A percentile compares a stretch with the other conserved stretches of the same genome.
Conservation (phyloP, 1,140 invertebrate genomes). For the Zaprionus kolodkinae region DNA sequence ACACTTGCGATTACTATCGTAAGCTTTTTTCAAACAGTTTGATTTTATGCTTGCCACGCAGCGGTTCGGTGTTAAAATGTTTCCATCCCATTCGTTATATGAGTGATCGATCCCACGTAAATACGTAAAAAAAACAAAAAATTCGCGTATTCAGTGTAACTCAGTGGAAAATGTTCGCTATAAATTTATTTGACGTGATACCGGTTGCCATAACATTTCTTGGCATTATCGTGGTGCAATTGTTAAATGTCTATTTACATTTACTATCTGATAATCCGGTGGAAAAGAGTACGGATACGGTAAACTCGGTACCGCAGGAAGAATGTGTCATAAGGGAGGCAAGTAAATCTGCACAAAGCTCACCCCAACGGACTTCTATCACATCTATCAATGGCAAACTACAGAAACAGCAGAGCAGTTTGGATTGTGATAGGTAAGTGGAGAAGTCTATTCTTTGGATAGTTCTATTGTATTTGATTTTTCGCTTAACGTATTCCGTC, state of each 20-base stretch:
- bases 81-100: conserved; percentile 1
- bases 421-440: conserved; percentile 73
- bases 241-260: conserved; percentile 71
- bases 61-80: conserved; percentile 48
- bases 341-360: conserved; percentile 14
- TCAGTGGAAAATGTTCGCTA: conserved; percentile 50
- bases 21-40: conserved; percentile 41
- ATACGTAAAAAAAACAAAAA: conserved; percentile 10
- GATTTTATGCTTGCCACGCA: conserved; percentile 44
- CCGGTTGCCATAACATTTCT: conserved; percentile 63
- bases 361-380: conserved; percentile 23
- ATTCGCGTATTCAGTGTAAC: conserved; percentile 3
- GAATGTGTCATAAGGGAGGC: conserved; percentile 28
- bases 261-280: conserved; percentile 47
- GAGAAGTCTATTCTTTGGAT: not conserved
- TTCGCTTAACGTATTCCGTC: too few relatives aligned
- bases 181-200: conserved; percentile 75
- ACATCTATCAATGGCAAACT: conserved; percentile 61
- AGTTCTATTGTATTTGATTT: not conserved
- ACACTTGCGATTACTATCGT: conserved; percentile 1
- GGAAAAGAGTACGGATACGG: conserved; percentile 43
- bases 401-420: conserved; percentile 71
- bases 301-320: not conserved
- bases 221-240: conserved; percentile 63
- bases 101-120: conserved; percentile 6